Evolutionary conservation across 2,113 vertebrate genomes (phyloP), one percentile per base, ranked within the genome.

Genomic region (Centrocercus urophasianus): DNA sequence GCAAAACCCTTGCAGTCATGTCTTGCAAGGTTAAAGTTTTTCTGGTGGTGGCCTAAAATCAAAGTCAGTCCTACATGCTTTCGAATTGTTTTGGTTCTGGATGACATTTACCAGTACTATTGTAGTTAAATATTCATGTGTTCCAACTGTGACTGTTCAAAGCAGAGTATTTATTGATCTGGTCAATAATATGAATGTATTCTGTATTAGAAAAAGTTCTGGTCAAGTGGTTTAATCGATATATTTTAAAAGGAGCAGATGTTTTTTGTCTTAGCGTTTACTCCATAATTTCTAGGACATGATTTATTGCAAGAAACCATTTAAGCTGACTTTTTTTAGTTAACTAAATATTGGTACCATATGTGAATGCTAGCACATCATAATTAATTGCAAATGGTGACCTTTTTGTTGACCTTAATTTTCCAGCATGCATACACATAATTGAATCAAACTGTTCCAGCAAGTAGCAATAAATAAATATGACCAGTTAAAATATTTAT

Each of bases 311-410:
- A 96, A 93, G 90, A 92, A 97, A 95, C 95, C 95, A 94, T 93
- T 98, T 97, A 97, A 97, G 95, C 97, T 96, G 96, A 95, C 93
- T 95, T 96, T 96, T 54, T 97, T 97, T 96, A 97, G 95, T 97
- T 98, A 97, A 97, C 96, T 95, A 96, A 97, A 98, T 97, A 98
- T 97, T 97, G 96, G 86, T 98, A 97, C 97, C 98, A 97, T 97
- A 96, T 98, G 97, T 97, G 95, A 96, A 97, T 95, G 94, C 97
- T 97, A 97, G 93, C 91, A 97, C 96, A 96, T 98, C 96, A 83
- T 98, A 98, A 97, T 98, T 98, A 98, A 97, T 97, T 96, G 97
- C 96, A 97, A 97, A 97, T 97, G 97, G 87, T 98, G 97, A 97
- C 96, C 97, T 95, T 97, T 98, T 94, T 95, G 84, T 95, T 96